Percentiles rank a stretch among this genome's conserved stretches.
Evolutionary conservation across 2,797 vertebrate genomes (phyloP).

Genomic region (Margarornis squamiger): DNA sequence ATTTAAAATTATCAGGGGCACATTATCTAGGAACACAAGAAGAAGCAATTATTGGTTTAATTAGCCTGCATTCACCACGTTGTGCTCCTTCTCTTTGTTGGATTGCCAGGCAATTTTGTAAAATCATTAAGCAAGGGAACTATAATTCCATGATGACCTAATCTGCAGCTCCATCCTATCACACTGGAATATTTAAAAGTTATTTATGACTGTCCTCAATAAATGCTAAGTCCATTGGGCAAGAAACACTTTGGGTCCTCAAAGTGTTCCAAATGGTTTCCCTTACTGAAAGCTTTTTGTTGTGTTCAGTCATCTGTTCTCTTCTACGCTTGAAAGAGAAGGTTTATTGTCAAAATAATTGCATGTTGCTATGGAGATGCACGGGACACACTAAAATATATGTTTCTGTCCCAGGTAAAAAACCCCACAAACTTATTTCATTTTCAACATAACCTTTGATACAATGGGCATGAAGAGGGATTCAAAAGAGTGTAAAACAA

Average conservation of each 20-base stretch:
- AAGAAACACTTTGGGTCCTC: constrained; percentile 42
- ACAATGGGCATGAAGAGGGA: not conserved
- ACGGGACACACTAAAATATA: not conserved
- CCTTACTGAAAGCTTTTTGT: constrained; percentile 25
- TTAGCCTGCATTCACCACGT: constrained; percentile 77
- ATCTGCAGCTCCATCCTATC: constrained; percentile 75
- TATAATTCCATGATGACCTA: constrained; percentile 80
- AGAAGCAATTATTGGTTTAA: constrained; percentile 85
- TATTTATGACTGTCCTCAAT: constrained; percentile 80
- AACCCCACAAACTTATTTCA: not conserved
- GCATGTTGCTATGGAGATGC: not conserved
- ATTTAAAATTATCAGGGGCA: constrained; percentile 82
- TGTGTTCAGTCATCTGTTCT: not conserved
- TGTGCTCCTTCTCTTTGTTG: constrained; percentile 78
- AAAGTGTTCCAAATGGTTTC: constrained; percentile 54
- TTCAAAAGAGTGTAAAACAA: not conserved
- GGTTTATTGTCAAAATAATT: constrained; percentile 24
- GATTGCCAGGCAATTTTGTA: constrained; percentile 82
- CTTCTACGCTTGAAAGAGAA: not conserved
- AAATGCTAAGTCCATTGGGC: constrained; percentile 66
- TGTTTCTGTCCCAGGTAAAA: not conserved
- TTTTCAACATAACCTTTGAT: not conserved
- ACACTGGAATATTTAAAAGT: constrained; percentile 78
- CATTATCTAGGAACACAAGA: constrained; percentile 80
- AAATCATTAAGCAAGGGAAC: constrained; percentile 81